Base-by-base conservation (phyloP, 1,140 invertebrate species). In the Macrosteles quadrilineatus region DNA sequence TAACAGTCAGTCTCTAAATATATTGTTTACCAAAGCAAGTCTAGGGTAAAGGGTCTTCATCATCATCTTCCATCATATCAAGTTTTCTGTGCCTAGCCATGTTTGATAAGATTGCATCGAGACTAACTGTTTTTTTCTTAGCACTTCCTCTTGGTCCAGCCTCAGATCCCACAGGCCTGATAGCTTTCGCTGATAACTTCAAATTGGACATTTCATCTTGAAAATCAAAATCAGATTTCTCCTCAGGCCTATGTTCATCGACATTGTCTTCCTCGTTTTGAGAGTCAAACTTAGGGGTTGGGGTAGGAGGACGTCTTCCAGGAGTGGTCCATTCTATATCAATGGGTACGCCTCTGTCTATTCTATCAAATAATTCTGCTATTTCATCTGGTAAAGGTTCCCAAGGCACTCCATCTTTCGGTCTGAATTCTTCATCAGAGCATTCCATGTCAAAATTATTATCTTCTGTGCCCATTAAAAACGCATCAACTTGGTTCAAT, bases 121-220 rank as follows among this genome's bases (percentile, higher is more conserved):
- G 72, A 72, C 77, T 81, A 19, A 79, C 80, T 1, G 81, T 81
- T 76, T 80, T 79, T 71, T 81, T 81, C 69, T 81, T 82, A 1
- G 80, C 79, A 73, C 79, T 78, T 59, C 79, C 79, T 69, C 80
- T 79, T 12, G 76, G 77, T 9, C 73, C 73, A 40, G 70, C 32
- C 68, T 73, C 65, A 53, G 75, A 73, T 9, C 75, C 74, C 23
- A 70, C 68, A 21, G 71, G 72, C 53, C 74, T 57, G 21, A 55
- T 50, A 2, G 45, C 67, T n/a, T 70, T 69, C n/a, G 40, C 32
- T 45, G 70, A 47, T 29, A 77, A 50, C 23, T 75, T 75, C 32
- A 76, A 67, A 53, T 76, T 74, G 17, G 73, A 74, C 47, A 77
- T 76, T 55, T 82, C 81, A 32, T 80, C 79, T 74, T 77, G 72